Conservation (phyloP, 2,113 vertebrate genomes). For the Craseonycteris thonglongyai region DNA sequence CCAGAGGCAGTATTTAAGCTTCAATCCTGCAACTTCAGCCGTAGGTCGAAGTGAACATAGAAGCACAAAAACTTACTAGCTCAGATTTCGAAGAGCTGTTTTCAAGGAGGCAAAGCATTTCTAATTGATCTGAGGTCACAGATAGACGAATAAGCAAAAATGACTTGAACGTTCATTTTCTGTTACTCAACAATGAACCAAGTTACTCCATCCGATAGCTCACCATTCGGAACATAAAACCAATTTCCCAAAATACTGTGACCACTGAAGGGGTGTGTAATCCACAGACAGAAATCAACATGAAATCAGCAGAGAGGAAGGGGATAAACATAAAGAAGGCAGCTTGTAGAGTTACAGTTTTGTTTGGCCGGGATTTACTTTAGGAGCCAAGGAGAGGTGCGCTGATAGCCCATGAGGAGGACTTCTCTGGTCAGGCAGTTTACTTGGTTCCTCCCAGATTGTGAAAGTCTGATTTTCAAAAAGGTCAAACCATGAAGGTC, state of each 20-base stretch:
- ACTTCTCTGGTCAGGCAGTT: no score
- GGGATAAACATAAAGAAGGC: neutral
- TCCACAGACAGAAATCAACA: neutral
- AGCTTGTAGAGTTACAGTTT: neutral
- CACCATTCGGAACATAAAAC: neutral
- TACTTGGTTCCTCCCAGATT: no score
- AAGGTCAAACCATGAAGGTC: neutral
- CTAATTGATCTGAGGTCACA: neutral
- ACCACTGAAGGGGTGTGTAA: no score
- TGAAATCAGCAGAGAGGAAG: neutral
- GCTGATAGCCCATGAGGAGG: accelerated
- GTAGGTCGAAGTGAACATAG: neutral
- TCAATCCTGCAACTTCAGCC: neutral
- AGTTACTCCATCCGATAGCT: neutral
- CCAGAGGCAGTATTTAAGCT: neutral
- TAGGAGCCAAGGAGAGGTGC: neutral
- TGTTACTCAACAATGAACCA: neutral
- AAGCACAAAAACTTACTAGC: neutral
- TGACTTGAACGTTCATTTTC: neutral
- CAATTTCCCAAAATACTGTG: neutral
- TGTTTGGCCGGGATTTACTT: neutral
- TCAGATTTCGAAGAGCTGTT: neutral
- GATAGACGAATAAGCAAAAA: neutral
- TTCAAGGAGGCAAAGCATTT: neutral
- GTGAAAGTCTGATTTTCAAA: neutral